Evolutionary conservation across 2,888 invertebrate species (phyloP).

Genomic region (Brenthis daphne): DNA sequence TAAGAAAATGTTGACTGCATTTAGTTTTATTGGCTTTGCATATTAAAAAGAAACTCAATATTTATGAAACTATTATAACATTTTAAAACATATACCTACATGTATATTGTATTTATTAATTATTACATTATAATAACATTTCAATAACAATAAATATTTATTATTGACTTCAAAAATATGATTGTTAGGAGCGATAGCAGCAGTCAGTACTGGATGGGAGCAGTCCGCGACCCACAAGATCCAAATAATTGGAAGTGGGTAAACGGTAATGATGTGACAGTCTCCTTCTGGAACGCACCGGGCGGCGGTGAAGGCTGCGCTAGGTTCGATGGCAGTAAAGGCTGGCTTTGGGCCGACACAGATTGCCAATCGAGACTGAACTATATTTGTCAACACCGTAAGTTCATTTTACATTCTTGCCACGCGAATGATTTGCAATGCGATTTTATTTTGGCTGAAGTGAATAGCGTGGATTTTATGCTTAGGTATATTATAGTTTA

Average conservation of each 20-base stretch:
- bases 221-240: constrained; percentile 91
- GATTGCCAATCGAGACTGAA: constrained; percentile 92
- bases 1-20: background rate
- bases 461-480: background rate
- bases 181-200: constrained; percentile 89
- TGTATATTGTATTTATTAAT: background rate
- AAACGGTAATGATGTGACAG: constrained; percentile 92
- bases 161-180: constrained; percentile 24
- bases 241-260: constrained; percentile 94
- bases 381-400: constrained; percentile 96
- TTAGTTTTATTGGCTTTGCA: background rate
- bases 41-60: background rate
- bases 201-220: constrained; percentile 97
- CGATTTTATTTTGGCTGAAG: constrained; percentile 24
- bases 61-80: too few species aligned
- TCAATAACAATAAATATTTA: background rate
- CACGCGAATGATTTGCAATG: constrained; percentile 32
- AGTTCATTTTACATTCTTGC: constrained; percentile 67
- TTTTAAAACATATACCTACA: background rate
- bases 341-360: constrained; percentile 97
- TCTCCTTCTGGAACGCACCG: constrained; percentile 96
- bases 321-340: constrained; percentile 94
- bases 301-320: constrained; percentile 93
- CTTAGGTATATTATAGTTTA: background rate
- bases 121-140: background rate